Base-by-base conservation (phyloP, 2,888 invertebrate species). In the Drosophila lacicola region DNA sequence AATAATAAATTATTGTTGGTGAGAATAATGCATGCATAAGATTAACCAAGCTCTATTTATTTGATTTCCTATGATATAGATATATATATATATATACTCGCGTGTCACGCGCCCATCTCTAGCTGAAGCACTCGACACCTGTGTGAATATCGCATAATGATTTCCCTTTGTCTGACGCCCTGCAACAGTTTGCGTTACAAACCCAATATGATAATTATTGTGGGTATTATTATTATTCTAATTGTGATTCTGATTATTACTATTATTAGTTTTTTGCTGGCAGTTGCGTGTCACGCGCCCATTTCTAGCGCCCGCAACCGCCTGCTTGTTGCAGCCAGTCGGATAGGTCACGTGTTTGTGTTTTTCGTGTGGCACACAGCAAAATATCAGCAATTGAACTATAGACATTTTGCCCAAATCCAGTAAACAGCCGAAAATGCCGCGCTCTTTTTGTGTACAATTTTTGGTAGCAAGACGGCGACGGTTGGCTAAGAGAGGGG, bases 351-450 rank as follows among this genome's bases (percentile, higher is more conserved):
- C 87, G 88, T 88, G 88, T 83, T 78, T 47, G 25, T 44, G 54
- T 25, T 66, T 37, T 73, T 73, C 70, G 73, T 84, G 69, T 76
- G 71, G 61, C 64, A 45, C 56, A 55, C 56, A 60, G 57, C 87
- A 67, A 85, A 85, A 87, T 85, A 85, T 84, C 85, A 85, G 83
- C 88, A 85, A 89, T 88, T 89, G 85, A 89, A 86, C 85, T 89
- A 82, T 84, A 86, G 85, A 86, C 85, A 89, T 86, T 86, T 85
- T 88, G 70, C 77, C 85, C 82, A 83, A 75, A 84, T 76, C 62
- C 86, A 80, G 82, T 82, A 73, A 82, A 82, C 82, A 70, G 76
- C 53, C 76, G 66, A 73, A 82, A 82, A 82, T 82, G 82, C 82
- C 88, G 85, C 73, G 88, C 78, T 71, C 69, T 74, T 81, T 64